phyloP scores from a whole-genome alignment of 2,797 vertebrate genomes.

The Myotis findleyi region DNA sequence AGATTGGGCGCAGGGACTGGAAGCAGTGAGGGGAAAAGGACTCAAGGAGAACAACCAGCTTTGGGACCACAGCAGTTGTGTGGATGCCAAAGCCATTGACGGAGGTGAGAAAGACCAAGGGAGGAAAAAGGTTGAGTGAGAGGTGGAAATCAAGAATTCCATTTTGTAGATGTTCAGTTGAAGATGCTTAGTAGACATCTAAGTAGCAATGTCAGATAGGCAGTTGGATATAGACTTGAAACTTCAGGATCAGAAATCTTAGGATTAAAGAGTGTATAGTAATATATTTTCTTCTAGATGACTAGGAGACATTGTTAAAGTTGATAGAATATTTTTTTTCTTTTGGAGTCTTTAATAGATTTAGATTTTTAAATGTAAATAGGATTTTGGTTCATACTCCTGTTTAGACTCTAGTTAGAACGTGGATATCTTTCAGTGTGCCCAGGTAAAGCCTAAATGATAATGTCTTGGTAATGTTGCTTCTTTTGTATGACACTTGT shows the following conservation, averaged over 20 bases:
- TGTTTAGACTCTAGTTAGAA: not conserved
- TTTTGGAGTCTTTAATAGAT: not conserved
- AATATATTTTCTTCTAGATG: not conserved
- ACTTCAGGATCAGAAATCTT: not conserved
- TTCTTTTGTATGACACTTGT: not conserved
- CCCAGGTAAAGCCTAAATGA: not conserved
- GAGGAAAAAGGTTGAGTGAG: not conserved
- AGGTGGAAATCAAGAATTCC: not conserved
- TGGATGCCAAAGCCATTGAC: not conserved
- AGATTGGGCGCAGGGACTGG: not conserved
- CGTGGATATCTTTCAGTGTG: not conserved
- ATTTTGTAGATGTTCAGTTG: not conserved
- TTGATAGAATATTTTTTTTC: not conserved
- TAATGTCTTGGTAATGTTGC: not conserved
- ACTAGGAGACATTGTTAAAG: not conserved
- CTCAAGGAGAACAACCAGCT: not conserved
- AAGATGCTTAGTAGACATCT: not conserved
- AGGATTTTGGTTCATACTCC: not conserved
- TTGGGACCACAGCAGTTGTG: not conserved
- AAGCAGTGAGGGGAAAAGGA: not conserved
- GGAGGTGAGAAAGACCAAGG: not conserved
- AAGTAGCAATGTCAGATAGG: not conserved
- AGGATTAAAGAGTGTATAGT: not conserved
- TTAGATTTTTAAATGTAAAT: constrained; percentile 28
- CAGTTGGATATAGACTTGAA: not conserved